A percentile compares a stretch with the other conserved stretches of the same genome.
Evolutionary conservation across 2,888 invertebrate species (phyloP).

Genomic region (Tetragonula carbonaria): DNA sequence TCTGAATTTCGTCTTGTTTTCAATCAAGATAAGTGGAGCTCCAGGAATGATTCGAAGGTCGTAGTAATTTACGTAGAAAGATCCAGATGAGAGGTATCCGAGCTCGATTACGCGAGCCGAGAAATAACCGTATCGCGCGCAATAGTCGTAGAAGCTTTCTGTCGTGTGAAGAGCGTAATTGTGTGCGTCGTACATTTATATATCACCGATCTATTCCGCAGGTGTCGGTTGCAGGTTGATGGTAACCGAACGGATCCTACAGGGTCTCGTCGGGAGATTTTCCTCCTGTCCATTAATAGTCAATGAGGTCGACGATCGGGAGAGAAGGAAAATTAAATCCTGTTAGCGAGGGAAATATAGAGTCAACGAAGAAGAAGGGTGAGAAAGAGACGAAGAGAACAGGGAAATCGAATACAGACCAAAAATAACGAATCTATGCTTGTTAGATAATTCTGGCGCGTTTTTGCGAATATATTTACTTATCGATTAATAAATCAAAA

Average conservation of each 20-base stretch:
- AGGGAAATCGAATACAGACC: background rate
- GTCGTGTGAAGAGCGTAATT: constrained; percentile 15
- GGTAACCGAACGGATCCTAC: constrained; percentile 46
- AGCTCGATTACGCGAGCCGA: constrained; percentile 19
- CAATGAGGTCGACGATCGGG: constrained; percentile 50
- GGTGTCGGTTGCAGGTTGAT: constrained; percentile 54
- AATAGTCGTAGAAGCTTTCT: background rate
- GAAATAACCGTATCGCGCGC: background rate
- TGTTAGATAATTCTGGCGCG: background rate
- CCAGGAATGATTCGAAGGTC: background rate
- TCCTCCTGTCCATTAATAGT: constrained; percentile 57
- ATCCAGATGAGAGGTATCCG: constrained; percentile 31
- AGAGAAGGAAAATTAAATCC: constrained; percentile 56
- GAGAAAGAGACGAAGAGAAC: background rate
- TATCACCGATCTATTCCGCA: constrained; percentile 35
- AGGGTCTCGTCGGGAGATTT: constrained; percentile 35
- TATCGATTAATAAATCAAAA: no score
- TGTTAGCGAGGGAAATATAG: constrained; percentile 17
- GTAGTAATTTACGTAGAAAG: background rate
- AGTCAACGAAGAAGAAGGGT: background rate
- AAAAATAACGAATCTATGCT: background rate
- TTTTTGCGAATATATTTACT: background rate
- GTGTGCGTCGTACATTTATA: constrained; percentile 33
- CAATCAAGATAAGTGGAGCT: background rate
- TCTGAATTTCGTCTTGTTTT: background rate